Evolutionary conservation across 2,113 vertebrate genomes (phyloP).

Genomic region (Gallinago jamesoni): DNA sequence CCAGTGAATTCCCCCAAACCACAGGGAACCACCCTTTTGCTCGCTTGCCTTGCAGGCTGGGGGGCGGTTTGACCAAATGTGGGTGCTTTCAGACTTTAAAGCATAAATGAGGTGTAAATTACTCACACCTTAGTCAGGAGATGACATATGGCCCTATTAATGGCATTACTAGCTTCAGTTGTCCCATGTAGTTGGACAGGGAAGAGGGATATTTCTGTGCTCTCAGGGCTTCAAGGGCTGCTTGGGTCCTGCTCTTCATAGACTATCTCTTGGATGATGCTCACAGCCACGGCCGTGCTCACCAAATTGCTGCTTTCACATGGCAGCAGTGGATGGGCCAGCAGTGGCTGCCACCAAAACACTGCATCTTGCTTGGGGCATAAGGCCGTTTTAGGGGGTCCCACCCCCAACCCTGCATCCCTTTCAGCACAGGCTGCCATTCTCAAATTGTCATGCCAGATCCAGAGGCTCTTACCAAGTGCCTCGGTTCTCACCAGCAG

Average conservation of each 20-base stretch:
- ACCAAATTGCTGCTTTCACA: not conserved
- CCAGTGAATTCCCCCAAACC: not conserved
- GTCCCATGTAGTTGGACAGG: rapidly evolving
- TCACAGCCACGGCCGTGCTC: not conserved
- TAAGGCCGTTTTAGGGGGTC: not conserved
- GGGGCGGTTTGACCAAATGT: not conserved
- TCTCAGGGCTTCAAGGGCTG: not conserved
- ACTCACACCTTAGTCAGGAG: not conserved
- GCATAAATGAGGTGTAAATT: not conserved
- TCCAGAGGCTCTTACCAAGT: rapidly evolving
- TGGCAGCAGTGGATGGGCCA: rapidly evolving
- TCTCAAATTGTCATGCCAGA: not conserved
- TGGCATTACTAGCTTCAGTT: not conserved
- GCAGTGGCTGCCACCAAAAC: not conserved
- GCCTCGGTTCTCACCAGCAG: not conserved
- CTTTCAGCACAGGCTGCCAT: not conserved
- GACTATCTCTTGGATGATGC: not conserved
- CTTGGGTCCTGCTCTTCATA: not conserved
- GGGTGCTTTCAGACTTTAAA: not conserved
- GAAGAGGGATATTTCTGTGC: not conserved
- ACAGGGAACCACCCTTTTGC: rapidly evolving
- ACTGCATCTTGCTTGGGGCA: not conserved
- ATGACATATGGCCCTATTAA: not conserved
- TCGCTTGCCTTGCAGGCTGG: not conserved
- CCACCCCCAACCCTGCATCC: not conserved